Evolutionary conservation across 2,888 invertebrate genomes (phyloP), one percentile per base, ranked within the genome.

Genomic region (Catocala fraxini): DNA sequence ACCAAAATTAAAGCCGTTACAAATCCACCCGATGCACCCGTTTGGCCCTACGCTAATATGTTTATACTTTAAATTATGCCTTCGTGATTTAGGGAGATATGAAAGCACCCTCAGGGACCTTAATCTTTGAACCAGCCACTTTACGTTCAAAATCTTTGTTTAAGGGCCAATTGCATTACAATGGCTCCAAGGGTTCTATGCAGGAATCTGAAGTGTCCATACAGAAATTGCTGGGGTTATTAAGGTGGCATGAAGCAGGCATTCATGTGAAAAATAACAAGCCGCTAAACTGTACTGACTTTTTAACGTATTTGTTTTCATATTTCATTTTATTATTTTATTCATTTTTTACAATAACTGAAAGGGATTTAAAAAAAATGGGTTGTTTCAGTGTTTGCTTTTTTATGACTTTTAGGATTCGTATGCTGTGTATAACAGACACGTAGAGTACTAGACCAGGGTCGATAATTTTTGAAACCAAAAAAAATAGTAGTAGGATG

Each of bases 51-150:
- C 65, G 79, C 85, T 90, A 88, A 90, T 88, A 82, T 85, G 85
- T 81, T 89, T 87, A 84, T 84, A 82, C 84, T 86, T 85, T 83
- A 87, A 87, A 88, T 90, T 84, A 89, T 85, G 84, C 82, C 78
- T 82, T 81, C 77, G 75, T 83, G 83, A 89, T 90, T 89, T 79
- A 81, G 89, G 87, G 88, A 85, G 88, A 91, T 91, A 91, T 88
- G 83, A 90, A 90, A 87, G 83, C 79, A 79, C 83, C 91, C 89
- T 80, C 70, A 56, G 82, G 90, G 82, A 74, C 83, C 80, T 83
- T 86, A 87, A 86, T 85, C 83, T 83, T 82, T 84, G 85, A 82
- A 81, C 81, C 68, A 76, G 75, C 78, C 80, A 83, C 79, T 84
- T 83, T 74, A 77, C 63, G 79, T 80, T 81, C 79, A 80, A 81